These are phyloP conservation scores for Labeo rohita DNA, from an alignment of 2,113 vertebrate species.

Conservation along the genomic window DNA sequence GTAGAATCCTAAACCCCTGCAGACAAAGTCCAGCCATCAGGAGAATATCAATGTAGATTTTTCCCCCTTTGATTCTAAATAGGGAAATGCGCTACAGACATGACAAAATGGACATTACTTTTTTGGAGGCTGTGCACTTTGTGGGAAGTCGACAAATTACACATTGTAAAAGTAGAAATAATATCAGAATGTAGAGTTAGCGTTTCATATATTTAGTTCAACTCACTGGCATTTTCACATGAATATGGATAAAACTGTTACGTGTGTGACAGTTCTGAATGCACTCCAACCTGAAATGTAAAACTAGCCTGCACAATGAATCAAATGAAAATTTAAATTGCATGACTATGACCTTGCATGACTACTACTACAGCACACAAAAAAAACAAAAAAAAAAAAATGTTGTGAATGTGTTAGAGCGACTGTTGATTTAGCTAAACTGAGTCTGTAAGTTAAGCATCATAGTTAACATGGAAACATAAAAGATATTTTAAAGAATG, in stretches of 20 bases:
- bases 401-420: background rate
- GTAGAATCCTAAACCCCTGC: background rate
- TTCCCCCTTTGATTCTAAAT: background rate
- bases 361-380: background rate
- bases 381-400: too few species aligned
- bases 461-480: too few species aligned
- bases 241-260: background rate
- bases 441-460: too few species aligned
- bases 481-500: too few species aligned
- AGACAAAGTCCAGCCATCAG: background rate
- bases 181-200: background rate
- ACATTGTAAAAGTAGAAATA: background rate
- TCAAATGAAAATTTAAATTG: background rate
- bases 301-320: background rate
- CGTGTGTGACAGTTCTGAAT: background rate
- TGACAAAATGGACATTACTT: background rate
- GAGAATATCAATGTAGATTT: background rate
- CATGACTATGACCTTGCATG: background rate
- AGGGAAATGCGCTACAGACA: background rate
- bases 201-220: background rate
- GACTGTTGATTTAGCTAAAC: background rate
- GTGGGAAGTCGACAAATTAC: background rate
- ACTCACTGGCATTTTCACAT: background rate
- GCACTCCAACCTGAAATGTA: background rate
- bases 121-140: background rate